phyloP scores from a whole-genome alignment of 2,797 vertebrate species.

The Neosilurus mollespiculum region DNA sequence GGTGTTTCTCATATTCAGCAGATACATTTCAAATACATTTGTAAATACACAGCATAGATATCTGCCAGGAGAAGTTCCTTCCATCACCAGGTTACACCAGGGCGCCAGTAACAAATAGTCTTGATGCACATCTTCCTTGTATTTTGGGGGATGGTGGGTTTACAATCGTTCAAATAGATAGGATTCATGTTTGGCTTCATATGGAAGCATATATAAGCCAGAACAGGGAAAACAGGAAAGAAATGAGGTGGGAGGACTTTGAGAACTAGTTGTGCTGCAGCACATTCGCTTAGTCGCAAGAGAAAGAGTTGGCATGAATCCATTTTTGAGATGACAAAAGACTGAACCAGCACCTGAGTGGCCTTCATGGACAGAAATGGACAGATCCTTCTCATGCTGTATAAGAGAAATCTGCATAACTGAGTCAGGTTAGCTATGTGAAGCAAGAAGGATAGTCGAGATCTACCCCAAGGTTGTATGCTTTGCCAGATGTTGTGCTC shows the following conservation, averaged over 20 bases:
- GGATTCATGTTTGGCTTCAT: neutral
- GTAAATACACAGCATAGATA: too few relatives aligned
- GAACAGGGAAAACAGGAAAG: neutral
- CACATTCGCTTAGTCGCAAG: neutral
- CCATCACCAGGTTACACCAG: too few relatives aligned
- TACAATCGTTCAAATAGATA: neutral
- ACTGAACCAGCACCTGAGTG: neutral
- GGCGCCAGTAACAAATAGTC: neutral
- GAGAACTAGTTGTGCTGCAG: neutral
- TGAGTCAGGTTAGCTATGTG: neutral
- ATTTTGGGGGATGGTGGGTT: neutral
- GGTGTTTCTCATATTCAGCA: too few relatives aligned
- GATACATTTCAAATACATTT: too few relatives aligned
- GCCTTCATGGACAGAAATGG: neutral
- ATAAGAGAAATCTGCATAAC: neutral
- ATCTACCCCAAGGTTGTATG: slow-evolving; percentile 11
- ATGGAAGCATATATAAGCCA: neutral
- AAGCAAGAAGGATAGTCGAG: neutral
- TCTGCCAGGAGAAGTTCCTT: neutral
- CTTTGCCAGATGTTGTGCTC: neutral
- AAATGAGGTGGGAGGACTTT: neutral
- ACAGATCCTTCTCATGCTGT: neutral
- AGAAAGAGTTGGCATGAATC: neutral
- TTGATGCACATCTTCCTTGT: neutral
- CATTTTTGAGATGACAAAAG: slow-evolving; percentile 1